Percentiles rank a stretch among this genome's conserved stretches.
These are phyloP conservation scores for Scatophagus argus DNA, from an alignment of 2,113 vertebrate genomes.

Conservation along the genomic window DNA sequence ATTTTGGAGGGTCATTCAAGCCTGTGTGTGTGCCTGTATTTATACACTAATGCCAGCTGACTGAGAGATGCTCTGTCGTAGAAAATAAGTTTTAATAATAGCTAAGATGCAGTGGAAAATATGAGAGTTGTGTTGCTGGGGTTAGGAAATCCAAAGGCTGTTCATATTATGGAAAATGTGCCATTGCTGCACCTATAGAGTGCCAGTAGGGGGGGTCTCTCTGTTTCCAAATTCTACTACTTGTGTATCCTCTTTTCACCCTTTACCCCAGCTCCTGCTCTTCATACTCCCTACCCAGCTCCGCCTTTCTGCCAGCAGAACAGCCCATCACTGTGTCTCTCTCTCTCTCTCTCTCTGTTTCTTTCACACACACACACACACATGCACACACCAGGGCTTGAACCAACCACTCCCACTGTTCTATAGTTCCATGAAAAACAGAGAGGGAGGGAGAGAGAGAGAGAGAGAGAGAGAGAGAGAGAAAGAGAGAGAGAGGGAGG, in stretches of 20 bases:
- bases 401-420: slow-evolving; percentile 78
- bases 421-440: slow-evolving; percentile 88
- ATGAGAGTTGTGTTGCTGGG: neutral
- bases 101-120: neutral
- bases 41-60: neutral
- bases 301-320: slow-evolving; percentile 53
- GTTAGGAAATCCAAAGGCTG: slow-evolving; percentile 5
- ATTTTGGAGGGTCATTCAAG: neutral
- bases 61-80: neutral
- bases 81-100: neutral
- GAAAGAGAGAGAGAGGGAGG: slow-evolving; percentile 51
- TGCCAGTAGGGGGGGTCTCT: slow-evolving; percentile 88
- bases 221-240: slow-evolving; percentile 60
- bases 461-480: slow-evolving; percentile 61
- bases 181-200: slow-evolving; percentile 51
- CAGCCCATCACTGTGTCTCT: slow-evolving; percentile 60
- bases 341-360: slow-evolving; percentile 40
- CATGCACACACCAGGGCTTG: slow-evolving; percentile 42
- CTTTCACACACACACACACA: slow-evolving; percentile 40
- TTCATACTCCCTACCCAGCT: slow-evolving; percentile 48
- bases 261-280: slow-evolving; percentile 53
- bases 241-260: slow-evolving; percentile 66
- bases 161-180: slow-evolving; percentile 28
- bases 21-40: neutral
- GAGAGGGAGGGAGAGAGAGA: slow-evolving; percentile 67